Conservation (phyloP, 2,113 vertebrate species). For the Serinus canaria region DNA sequence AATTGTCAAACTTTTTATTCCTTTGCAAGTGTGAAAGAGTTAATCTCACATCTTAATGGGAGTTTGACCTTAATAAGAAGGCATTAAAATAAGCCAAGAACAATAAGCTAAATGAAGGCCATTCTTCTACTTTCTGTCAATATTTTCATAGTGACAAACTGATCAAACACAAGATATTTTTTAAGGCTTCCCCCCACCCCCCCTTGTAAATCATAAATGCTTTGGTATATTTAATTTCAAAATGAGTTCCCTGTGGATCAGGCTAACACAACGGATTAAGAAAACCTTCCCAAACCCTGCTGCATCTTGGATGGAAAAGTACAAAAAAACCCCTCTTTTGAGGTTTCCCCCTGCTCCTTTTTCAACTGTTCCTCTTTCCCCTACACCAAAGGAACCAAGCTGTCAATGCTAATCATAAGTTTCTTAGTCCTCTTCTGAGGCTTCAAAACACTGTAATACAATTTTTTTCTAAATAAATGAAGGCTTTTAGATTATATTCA, state of each 20-base stretch:
- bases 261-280: not conserved
- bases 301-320: not conserved
- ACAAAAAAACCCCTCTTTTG: not conserved
- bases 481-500: not conserved
- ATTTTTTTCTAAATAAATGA: not conserved
- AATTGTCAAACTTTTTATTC: not conserved
- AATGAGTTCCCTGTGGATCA: slow-evolving; percentile 32
- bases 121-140: slow-evolving; percentile 58
- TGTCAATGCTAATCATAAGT: not conserved
- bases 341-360: not conserved
- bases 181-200: not conserved
- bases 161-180: slow-evolving; percentile 47
- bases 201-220: slow-evolving; percentile 32
- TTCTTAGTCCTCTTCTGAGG: not conserved
- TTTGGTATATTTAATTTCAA: slow-evolving; percentile 54
- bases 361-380: not conserved
- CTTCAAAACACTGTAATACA: not conserved
- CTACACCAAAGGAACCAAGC: not conserved
- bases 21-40: slow-evolving; percentile 2
- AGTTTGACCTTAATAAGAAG: slow-evolving; percentile 36
- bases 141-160: slow-evolving; percentile 52
- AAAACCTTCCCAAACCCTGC: not conserved
- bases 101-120: slow-evolving; percentile 51
- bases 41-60: slow-evolving; percentile 36
- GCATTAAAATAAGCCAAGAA: slow-evolving; percentile 40